A percentile compares a stretch with the other conserved stretches of the same genome.
Conservation (phyloP, 2,888 invertebrate species). For the Taenaris catops region DNA sequence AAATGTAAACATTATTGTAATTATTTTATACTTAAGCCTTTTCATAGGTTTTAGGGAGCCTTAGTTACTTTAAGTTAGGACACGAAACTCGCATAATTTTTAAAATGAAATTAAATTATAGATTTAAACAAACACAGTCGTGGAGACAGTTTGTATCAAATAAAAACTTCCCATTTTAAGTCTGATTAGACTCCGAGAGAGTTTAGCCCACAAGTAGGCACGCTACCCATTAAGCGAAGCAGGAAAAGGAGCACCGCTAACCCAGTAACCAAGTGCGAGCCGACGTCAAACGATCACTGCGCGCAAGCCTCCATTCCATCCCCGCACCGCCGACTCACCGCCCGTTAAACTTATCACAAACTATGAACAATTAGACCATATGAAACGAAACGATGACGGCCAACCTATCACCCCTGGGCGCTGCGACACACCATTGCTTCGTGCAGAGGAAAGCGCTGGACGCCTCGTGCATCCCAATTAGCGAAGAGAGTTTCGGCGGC, state of each 20-base stretch:
- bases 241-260: slow-evolving; percentile 76
- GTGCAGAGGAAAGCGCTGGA: slow-evolving; percentile 68
- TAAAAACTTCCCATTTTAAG: slow-evolving; percentile 16
- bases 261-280: slow-evolving; percentile 76
- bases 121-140: no score
- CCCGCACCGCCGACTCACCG: slow-evolving; percentile 57
- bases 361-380: slow-evolving; percentile 31
- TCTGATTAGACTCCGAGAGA: slow-evolving; percentile 21
- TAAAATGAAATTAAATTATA: no score
- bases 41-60: no score
- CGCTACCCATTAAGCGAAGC: slow-evolving; percentile 49
- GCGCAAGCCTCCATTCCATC: slow-evolving; percentile 63
- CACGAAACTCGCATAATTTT: no score
- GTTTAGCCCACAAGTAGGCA: slow-evolving; percentile 25
- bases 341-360: slow-evolving; percentile 44
- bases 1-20: no score
- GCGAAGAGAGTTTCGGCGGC: slow-evolving; percentile 70
- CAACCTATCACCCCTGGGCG: slow-evolving; percentile 55
- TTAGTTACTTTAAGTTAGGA: no score
- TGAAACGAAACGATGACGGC: slow-evolving; percentile 42
- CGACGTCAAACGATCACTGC: slow-evolving; percentile 59
- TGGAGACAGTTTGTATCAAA: slow-evolving; percentile 1
- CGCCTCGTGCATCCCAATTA: slow-evolving; percentile 65
- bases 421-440: slow-evolving; percentile 53
- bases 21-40: no score